A percentile compares a stretch with the other conserved stretches of the same genome.
These are phyloP conservation scores for Hephaestus fuliginosus DNA, from an alignment of 2,797 vertebrate genomes.

Conservation along the genomic window DNA sequence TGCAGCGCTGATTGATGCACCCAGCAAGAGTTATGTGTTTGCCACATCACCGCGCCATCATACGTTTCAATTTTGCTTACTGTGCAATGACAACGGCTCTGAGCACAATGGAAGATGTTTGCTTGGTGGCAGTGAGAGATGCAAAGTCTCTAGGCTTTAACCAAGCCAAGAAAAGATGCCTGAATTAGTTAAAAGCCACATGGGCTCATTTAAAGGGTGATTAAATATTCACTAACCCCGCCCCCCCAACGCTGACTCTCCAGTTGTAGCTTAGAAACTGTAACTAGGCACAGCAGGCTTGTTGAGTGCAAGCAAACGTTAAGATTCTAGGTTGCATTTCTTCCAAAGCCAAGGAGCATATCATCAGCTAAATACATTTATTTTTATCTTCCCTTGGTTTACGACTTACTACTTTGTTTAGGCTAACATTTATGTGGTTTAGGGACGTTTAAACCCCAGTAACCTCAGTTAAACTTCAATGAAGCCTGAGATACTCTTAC, in stretches of 20 bases:
- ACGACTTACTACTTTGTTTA: background rate
- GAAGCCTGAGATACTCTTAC: too few relatives aligned
- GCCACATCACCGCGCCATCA: constrained; percentile 55
- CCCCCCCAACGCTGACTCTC: background rate
- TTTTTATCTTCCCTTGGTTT: background rate
- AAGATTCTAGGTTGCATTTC: background rate
- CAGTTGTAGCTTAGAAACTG: background rate
- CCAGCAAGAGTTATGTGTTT: constrained; percentile 47
- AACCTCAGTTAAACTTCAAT: background rate
- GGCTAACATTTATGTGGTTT: background rate
- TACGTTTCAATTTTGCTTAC: constrained; percentile 57
- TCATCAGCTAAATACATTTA: background rate
- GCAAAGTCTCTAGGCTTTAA: background rate
- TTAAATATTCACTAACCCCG: background rate
- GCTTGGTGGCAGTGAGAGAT: background rate
- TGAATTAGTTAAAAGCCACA: background rate
- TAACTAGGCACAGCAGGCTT: background rate
- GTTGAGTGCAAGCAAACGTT: background rate
- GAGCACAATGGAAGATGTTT: constrained; percentile 23
- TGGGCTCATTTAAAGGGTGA: background rate
- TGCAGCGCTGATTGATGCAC: constrained; percentile 56
- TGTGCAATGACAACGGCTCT: constrained; percentile 31
- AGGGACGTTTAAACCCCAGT: background rate
- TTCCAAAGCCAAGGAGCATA: background rate
- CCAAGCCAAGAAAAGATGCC: background rate